Evolutionary conservation across 2,113 vertebrate species (phyloP), one percentile per base, ranked within the genome.

Genomic region (Coturnix japonica): DNA sequence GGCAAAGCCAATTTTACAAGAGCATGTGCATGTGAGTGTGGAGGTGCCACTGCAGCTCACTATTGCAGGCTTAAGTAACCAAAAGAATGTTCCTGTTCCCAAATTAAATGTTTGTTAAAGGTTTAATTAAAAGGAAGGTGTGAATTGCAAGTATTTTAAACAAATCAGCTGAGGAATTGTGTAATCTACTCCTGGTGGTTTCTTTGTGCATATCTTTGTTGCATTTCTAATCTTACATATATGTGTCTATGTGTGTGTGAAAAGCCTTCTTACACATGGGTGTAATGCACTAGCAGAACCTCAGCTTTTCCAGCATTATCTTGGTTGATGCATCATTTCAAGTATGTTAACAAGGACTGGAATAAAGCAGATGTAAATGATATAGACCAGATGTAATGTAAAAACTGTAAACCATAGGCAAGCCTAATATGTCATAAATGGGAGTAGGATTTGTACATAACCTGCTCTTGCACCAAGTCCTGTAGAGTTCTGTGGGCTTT

Each of bases 181-280:
- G 21, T 41, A 13, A 11, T 13, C 60, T 56, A 0, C 23, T 89
- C 31, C 44, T 61, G 39, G 9, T 53, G 47, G 30, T 64, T 84
- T 33, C 31, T 78, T 0, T 0, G 51, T 78, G 80, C 57, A 3
- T 65, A 51, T 19, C 21, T 75, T 35, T 44, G 28, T 51, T 49
- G 41, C 23, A 39, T 92, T 70, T 82, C 35, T 0, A 53, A 6
- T 49, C 33, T 65, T 28, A 44, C 44, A 23, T 67, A 1, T 26
- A 11, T 73, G 56, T 67, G 14, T 70, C 9, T 41, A 9, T 69
- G 17, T 53, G 26, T 53, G 37, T 20, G 4, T 65, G 70, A 53
- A 70, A 51, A 37, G 70, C 54, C 10, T 46, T 77, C 26, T 73
- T 81, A 67, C 33, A 64, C 30, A 25, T 54, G 43, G 44, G 19